A percentile compares a stretch with the other conserved stretches of the same genome.
Evolutionary conservation across 92 coral and sea anemone genomes (phyloP).

Genomic region (Pocillopora meandrina): DNA sequence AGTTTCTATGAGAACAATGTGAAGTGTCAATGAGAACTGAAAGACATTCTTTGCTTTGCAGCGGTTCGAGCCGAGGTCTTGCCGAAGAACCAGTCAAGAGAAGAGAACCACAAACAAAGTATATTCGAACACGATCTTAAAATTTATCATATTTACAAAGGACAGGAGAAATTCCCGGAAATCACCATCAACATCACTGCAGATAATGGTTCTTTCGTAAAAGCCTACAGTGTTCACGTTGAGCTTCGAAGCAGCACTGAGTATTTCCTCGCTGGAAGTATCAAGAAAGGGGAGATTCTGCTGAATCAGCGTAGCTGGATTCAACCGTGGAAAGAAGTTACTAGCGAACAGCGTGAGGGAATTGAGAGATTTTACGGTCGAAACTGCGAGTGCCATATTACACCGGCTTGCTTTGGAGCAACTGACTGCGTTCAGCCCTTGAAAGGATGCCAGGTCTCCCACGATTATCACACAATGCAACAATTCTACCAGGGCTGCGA

Average conservation of each 20-base stretch:
- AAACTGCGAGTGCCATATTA: conserved; percentile 69
- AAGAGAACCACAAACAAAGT: neutral
- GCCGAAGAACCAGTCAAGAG: conserved; percentile 1
- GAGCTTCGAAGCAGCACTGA: conserved; percentile 26
- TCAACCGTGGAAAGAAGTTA: conserved; percentile 54
- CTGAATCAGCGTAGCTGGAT: conserved; percentile 65
- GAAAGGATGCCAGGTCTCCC: conserved; percentile 14
- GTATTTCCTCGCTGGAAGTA: conserved; percentile 63
- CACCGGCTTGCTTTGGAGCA: conserved; percentile 45
- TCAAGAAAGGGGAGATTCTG: conserved; percentile 41
- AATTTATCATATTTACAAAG: conserved; percentile 20
- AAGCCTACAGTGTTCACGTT: conserved; percentile 17
- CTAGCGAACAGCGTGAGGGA: conserved; percentile 51
- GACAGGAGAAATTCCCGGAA: neutral
- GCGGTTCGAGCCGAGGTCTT: conserved; percentile 24
- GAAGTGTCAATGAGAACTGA: too few relatives aligned
- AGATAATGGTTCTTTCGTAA: neutral
- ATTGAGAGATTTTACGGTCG: conserved; percentile 52
- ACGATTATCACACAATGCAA: neutral
- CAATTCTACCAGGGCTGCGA: conserved; percentile 41
- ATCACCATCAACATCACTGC: neutral
- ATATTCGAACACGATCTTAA: conserved; percentile 15
- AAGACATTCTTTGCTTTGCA: neutral
- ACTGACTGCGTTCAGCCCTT: neutral
- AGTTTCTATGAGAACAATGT: too few relatives aligned